Percentiles rank a stretch among this genome's conserved stretches.
Conservation (phyloP, 2,888 invertebrate genomes). For the Allophyes oxyacanthae region DNA sequence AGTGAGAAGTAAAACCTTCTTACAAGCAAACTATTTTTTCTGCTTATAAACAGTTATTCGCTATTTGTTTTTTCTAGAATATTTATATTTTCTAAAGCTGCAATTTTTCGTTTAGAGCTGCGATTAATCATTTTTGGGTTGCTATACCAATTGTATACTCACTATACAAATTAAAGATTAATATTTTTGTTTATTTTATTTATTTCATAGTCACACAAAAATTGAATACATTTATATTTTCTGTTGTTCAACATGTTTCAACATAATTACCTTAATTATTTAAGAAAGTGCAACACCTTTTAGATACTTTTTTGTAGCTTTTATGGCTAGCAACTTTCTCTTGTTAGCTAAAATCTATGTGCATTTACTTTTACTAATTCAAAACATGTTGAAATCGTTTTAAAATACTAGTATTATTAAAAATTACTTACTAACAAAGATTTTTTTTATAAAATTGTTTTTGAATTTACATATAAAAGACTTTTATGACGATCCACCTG, state of each 20-base stretch:
- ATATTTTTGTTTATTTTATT: conserved; percentile 69
- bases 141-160: conserved; percentile 49
- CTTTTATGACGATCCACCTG: conserved; percentile 31
- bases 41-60: too few species aligned
- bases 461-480: conserved; percentile 36
- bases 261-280: conserved; percentile 51
- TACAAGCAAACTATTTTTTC: too few species aligned
- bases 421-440: conserved; percentile 57
- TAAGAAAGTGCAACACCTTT: conserved; percentile 59
- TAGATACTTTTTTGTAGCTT: conserved; percentile 62
- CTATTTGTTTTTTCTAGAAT: not conserved
- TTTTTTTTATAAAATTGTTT: conserved; percentile 56
- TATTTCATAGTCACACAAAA: conserved; percentile 81
- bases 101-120: not conserved
- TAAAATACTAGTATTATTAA: conserved; percentile 67
- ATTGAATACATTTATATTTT: conserved; percentile 73
- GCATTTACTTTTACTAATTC: conserved; percentile 60
- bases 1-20: too few species aligned
- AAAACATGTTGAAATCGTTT: conserved; percentile 77
- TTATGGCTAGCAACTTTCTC: conserved; percentile 52
- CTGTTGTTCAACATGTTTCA: conserved; percentile 79
- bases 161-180: conserved; percentile 68
- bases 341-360: conserved; percentile 54
- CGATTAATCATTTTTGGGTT: conserved; percentile 28
- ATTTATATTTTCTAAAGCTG: conserved; percentile 1